phyloP scores from a whole-genome alignment of 2,113 vertebrate genomes.

The Pycnonotus jocosus region DNA sequence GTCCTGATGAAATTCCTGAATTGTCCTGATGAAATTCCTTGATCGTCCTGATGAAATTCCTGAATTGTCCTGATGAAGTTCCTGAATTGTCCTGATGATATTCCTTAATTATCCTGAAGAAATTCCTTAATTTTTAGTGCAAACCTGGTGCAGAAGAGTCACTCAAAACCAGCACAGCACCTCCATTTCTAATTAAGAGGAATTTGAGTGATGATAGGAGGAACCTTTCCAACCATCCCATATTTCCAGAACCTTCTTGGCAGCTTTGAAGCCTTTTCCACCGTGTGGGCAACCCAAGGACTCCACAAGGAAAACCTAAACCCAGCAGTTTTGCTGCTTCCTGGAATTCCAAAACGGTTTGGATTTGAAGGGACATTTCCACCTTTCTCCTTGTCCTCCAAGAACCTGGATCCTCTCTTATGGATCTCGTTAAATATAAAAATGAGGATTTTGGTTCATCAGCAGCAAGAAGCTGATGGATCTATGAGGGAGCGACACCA shows the following conservation, averaged over 20 bases:
- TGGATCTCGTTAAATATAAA: neutral
- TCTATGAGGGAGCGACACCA: neutral
- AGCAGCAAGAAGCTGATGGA: neutral
- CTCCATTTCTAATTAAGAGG: neutral
- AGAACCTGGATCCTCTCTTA: neutral
- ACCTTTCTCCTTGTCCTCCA: neutral
- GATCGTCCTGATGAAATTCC: too few species aligned
- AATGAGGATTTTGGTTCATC: neutral
- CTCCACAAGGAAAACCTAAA: neutral
- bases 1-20: too few species aligned
- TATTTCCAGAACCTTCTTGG: neutral
- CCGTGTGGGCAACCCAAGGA: fast-evolving
- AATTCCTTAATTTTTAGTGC: neutral
- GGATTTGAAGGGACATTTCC: neutral
- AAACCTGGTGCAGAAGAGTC: neutral
- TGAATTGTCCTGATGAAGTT: too few species aligned
- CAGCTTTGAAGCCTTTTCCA: neutral
- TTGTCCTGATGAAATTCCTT: too few species aligned
- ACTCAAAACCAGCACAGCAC: neutral
- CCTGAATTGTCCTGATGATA: too few species aligned
- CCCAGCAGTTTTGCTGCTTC: fast-evolving
- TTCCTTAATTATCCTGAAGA: too few species aligned
- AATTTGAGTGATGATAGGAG: neutral
- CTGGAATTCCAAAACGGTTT: neutral
- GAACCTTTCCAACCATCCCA: neutral